A percentile compares a stretch with the other conserved stretches of the same genome.
Evolutionary conservation across 2,113 vertebrate species (phyloP).

Genomic region (Amazona vittata): DNA sequence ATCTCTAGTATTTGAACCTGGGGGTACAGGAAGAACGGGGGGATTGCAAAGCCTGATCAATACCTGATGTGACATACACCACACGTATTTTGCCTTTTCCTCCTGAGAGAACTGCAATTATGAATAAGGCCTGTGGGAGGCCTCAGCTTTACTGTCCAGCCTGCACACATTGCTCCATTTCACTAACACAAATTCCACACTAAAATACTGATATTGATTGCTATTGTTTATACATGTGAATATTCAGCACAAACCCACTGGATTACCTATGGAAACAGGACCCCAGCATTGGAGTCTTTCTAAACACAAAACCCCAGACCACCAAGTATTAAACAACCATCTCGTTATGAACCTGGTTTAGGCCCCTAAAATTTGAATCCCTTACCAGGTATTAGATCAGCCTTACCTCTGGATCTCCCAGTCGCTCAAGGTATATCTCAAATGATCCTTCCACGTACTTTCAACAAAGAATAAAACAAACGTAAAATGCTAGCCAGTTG

Average conservation of each 20-base stretch:
- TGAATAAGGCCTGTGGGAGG: not conserved
- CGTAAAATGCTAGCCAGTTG: not conserved
- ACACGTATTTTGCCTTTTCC: rapidly evolving
- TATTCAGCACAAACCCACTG: not conserved
- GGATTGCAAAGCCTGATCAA: not conserved
- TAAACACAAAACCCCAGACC: not conserved
- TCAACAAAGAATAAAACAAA: not conserved
- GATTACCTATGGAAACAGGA: not conserved
- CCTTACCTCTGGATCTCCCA: conserved; percentile 92
- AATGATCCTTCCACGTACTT: conserved; percentile 97
- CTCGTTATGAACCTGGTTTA: not conserved
- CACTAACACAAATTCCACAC: not conserved
- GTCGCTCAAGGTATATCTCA: conserved; percentile 92
- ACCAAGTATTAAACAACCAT: not conserved
- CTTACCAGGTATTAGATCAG: not conserved
- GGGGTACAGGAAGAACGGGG: not conserved
- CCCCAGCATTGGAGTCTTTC: rapidly evolving
- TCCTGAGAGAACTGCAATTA: not conserved
- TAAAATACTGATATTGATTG: not conserved
- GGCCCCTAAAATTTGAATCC: not conserved
- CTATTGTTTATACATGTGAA: rapidly evolving
- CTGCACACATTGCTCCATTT: not conserved
- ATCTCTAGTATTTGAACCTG: not conserved
- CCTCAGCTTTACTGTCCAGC: not conserved
- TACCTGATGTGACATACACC: not conserved